phyloP scores from a whole-genome alignment of 2,888 invertebrate genomes.

The Unio delphinus region DNA sequence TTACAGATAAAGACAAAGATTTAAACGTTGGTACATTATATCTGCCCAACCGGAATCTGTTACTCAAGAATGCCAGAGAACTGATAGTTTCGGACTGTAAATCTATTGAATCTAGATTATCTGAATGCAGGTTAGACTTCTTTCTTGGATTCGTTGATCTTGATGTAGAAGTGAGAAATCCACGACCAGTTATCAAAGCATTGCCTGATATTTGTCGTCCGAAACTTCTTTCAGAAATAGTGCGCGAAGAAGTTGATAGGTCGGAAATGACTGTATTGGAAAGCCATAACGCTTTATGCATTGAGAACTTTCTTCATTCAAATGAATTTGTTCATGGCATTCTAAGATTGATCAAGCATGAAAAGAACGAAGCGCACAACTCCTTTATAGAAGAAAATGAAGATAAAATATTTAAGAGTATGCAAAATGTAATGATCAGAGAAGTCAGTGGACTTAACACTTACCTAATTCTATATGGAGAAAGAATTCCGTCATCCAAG shows the following conservation, averaged over 20 bases:
- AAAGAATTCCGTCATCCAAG: too few species aligned
- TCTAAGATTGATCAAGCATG: conserved; percentile 5
- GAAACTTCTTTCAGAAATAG: conserved; percentile 3
- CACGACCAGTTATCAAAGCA: conserved; percentile 1
- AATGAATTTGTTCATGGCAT: conserved; percentile 1
- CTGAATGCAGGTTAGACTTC: too few species aligned
- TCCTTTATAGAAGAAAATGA: too few species aligned
- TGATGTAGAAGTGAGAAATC: not conserved
- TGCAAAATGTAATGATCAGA: too few species aligned
- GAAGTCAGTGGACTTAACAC: too few species aligned
- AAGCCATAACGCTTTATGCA: not conserved
- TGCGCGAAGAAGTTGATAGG: conserved; percentile 1
- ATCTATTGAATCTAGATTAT: not conserved
- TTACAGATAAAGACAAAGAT: not conserved
- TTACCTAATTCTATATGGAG: too few species aligned
- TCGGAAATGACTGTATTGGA: not conserved
- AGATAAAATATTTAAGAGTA: too few species aligned
- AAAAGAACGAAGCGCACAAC: not conserved
- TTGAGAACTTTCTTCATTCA: conserved; percentile 9
- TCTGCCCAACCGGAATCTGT: conserved; percentile 5
- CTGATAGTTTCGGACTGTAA: conserved; percentile 5
- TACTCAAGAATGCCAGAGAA: conserved; percentile 3
- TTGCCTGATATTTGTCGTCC: conserved; percentile 5
- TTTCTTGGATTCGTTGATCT: not conserved
- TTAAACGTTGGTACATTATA: not conserved